These are phyloP conservation scores for Macropodus opercularis DNA, from an alignment of 2,797 vertebrate species.

Conservation along the genomic window DNA sequence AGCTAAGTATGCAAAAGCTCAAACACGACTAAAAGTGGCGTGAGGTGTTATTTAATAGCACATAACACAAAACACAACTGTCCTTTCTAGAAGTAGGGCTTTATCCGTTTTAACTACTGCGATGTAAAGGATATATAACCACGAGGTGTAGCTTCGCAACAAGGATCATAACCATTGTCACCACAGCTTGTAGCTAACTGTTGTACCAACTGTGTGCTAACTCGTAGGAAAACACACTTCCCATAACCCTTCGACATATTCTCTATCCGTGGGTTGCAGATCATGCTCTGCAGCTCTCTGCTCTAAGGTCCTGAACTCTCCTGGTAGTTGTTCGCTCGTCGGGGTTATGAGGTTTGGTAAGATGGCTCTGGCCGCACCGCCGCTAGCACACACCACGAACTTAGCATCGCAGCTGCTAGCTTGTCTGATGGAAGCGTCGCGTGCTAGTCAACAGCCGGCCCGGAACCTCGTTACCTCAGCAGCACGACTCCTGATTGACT, in stretches of 20 bases:
- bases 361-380: constrained; percentile 63
- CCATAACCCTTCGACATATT: too few species aligned
- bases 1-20: not conserved
- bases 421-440: constrained; percentile 51
- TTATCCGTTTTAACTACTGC: not conserved
- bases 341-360: constrained; percentile 44
- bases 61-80: not conserved
- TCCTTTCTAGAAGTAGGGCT: too few species aligned
- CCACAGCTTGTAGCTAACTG: constrained; percentile 43
- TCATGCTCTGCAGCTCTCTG: not conserved
- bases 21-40: not conserved
- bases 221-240: not conserved
- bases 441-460: constrained; percentile 59
- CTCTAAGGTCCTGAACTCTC: not conserved
- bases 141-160: not conserved
- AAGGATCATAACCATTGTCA: constrained; percentile 8
- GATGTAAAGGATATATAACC: not conserved
- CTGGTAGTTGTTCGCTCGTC: not conserved
- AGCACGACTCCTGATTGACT: constrained; percentile 44
- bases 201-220: constrained; percentile 11
- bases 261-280: not conserved
- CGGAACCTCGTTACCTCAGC: constrained; percentile 22
- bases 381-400: constrained; percentile 59
- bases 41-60: not conserved
- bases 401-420: constrained; percentile 62